Evolutionary conservation across 1,140 invertebrate genomes (phyloP), one percentile per base, ranked within the genome.

Genomic region (Drosophila bifasciata): DNA sequence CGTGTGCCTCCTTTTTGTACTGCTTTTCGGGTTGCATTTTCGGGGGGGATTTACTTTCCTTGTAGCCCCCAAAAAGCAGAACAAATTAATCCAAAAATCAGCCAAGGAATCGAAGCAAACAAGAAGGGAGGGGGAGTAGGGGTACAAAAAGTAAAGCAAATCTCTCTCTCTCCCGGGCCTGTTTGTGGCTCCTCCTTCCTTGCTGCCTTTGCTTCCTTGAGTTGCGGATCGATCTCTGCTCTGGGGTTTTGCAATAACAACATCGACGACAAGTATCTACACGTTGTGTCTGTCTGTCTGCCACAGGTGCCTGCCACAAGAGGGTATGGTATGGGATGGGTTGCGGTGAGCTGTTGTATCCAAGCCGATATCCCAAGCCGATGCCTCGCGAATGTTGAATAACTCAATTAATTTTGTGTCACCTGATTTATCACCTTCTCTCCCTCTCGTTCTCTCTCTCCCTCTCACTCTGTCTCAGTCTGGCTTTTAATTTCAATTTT

Each of bases 381-480:
- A 59, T 68, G 64, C 79, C 66, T 56, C 66, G 52, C 71, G 75
- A 79, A 84, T 79, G 79, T 63, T 80, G 80, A 90, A 90, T 90
- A 90, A 89, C 89, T 90, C 89, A 90, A 90, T 90, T 90, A 90
- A 90, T 90, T 90, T 36, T 90, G 73, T 90, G 89, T 90, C 89
- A 83, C 89, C 89, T 90, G 89, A 90, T 90, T 90, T 90, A 90
- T 90, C 89, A 90, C 89, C 89, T 86, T 79, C 79, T 13, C 51
- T 40, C 3, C 2, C 28, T 32, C 32, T 75, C 62, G 50, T 50
- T 41, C 28, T 32, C 32, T 75, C 62, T 55, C 55, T 41, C 36
- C 17, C 9, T 15, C 50, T 32, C 7, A 3, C 8, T 32, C 28
- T 74, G 55, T 49, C 59, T 48, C 67, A 56, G 55, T 77, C 66